phyloP scores from a whole-genome alignment of 2,113 vertebrate genomes.

The Grantiella picta region DNA sequence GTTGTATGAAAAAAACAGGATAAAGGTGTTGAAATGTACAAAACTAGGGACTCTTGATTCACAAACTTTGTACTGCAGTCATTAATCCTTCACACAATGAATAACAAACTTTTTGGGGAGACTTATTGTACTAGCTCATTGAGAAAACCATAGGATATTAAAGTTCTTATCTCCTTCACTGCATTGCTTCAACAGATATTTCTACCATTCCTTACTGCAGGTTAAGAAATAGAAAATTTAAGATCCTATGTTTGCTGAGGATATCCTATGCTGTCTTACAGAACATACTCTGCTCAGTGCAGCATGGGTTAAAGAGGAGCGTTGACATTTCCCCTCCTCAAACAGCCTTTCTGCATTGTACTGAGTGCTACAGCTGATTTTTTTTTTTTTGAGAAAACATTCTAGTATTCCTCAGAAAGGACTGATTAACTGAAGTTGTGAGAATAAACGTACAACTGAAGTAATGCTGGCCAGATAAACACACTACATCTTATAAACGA shows the following conservation, averaged over 20 bases:
- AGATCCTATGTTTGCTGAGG: not conserved
- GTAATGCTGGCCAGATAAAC: not conserved
- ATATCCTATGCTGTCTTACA: not conserved
- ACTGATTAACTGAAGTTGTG: not conserved
- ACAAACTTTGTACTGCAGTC: not conserved
- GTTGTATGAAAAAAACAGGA: not conserved
- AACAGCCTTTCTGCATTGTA: not conserved
- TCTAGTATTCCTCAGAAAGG: not conserved
- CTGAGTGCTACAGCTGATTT: not conserved
- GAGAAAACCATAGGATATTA: conserved; percentile 12
- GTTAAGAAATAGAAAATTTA: not conserved
- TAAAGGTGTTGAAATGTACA: not conserved
- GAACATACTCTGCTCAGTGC: not conserved
- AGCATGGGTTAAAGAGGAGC: not conserved
- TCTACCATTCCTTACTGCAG: not conserved
- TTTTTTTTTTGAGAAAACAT: not conserved
- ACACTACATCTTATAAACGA: not conserved
- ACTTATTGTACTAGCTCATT: not conserved
- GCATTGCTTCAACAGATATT: not conserved
- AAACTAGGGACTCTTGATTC: not conserved
- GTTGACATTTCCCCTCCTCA: not conserved
- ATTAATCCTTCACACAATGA: not conserved
- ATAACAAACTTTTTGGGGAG: not conserved
- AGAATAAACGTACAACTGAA: not conserved
- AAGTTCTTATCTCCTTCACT: conserved; percentile 9